phyloP scores from a whole-genome alignment of 2,113 vertebrate genomes.

The Lathamus discolor region DNA sequence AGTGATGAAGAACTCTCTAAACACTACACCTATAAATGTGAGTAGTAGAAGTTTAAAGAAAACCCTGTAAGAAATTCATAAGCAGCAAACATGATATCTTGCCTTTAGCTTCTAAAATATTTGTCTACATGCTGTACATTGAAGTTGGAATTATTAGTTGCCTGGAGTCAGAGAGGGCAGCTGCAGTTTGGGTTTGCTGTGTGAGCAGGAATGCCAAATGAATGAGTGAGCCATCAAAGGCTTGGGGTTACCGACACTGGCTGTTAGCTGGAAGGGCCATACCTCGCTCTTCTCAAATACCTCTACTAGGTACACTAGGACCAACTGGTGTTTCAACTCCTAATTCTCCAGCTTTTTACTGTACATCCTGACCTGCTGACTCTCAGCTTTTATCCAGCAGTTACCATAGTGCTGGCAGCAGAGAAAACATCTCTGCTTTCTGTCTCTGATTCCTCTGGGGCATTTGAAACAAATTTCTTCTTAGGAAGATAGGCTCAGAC shows the following conservation, averaged over 20 bases:
- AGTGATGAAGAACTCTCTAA: background rate
- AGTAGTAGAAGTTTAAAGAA: background rate
- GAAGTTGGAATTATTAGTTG: background rate
- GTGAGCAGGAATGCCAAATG: background rate
- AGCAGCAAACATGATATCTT: background rate
- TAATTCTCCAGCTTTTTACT: background rate
- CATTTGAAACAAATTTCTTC: background rate
- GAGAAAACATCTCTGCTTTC: background rate
- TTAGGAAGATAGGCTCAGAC: background rate
- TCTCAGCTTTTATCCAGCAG: background rate
- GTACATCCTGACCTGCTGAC: background rate
- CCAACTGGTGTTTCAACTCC: background rate
- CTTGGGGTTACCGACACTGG: background rate
- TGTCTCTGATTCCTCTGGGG: background rate
- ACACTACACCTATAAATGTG: background rate
- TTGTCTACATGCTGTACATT: background rate
- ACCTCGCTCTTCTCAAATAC: background rate
- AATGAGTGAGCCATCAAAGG: background rate
- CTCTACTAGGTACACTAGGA: accelerated
- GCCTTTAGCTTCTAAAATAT: background rate
- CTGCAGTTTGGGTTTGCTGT: background rate
- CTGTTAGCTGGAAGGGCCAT: background rate
- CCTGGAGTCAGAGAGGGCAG: background rate
- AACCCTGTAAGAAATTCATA: background rate
- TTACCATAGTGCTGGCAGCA: background rate